Base-by-base conservation (phyloP, 2,797 vertebrate species). In the Decapterus maruadsi region DNA sequence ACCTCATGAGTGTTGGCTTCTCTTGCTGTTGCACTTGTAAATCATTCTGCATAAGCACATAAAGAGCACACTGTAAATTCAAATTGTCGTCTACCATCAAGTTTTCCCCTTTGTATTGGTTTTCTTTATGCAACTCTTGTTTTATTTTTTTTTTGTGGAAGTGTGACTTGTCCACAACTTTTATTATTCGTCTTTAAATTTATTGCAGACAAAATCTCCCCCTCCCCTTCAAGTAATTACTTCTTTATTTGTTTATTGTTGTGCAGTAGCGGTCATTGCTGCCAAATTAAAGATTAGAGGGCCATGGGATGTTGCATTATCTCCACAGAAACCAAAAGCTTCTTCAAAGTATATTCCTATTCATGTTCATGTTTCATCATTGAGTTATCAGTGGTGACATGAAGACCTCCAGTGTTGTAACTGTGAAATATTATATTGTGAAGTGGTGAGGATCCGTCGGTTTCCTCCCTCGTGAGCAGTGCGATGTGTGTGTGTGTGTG, bases 371-470 rank as follows among this genome's bases (percentile, higher is more conserved):
- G 11, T 58, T 22, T 74, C 29, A 36, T 72, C 20, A 61, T 26
- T 63, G 48, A 43, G 56, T 64, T 61, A 8, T 22, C 8, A 11
- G 51, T 22, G 29, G 58, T 58, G 68, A 75, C 66, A 36, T 48
- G 3, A 48, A 56, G 60, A 48, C 22, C 48, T 77, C 8, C 42
- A 12, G 60, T 78, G 17, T 77, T 48, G 31, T 53, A 29, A 71
- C 50, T 62, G 13, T 76, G 67, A 83, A 85, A 83, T 68, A 62
- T 58, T 38, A 86, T 63, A 40, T 58, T 68, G 10, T 71, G 2
- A 60, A 68, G 57, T 66, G 68, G 43, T 67, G 65, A 73, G 75
- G 72, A 74, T 38, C 29, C 51, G 59, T 68, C 16, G 51, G 46
- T 70, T 77, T 76, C 69, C 62, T 56, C 46, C 51, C 19, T n/a